Conservation (phyloP, 1,140 invertebrate genomes). For the Micrasema longulum region DNA sequence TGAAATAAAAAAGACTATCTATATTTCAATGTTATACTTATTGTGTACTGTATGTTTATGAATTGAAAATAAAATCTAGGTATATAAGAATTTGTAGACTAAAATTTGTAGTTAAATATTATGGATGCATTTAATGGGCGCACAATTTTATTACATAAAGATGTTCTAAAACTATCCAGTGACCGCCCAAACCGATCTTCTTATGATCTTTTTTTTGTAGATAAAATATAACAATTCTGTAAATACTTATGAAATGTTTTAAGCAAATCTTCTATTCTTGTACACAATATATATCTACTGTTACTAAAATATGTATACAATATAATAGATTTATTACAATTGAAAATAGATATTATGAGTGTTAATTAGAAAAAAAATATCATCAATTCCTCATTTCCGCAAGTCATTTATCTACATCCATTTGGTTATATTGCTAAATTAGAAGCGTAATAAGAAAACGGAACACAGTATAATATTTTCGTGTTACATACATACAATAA, state of each 20-base stretch:
- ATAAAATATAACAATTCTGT: constrained; percentile 25
- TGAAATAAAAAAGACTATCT: no score
- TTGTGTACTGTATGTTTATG: no score
- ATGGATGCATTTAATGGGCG: constrained; percentile 20
- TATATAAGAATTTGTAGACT: no score
- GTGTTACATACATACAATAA: no score
- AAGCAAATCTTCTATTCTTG: constrained; percentile 45
- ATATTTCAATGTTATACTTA: no score
- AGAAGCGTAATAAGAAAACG: no score
- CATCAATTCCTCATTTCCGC: background rate
- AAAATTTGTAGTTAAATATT: no score
- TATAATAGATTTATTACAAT: constrained; percentile 19
- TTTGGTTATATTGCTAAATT: no score
- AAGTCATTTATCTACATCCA: no score
- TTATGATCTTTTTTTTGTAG: constrained; percentile 40
- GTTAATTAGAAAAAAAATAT: background rate
- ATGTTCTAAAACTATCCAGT: constrained; percentile 22
- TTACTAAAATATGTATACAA: constrained; percentile 22
- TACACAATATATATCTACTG: constrained; percentile 37
- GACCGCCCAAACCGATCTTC: constrained; percentile 39
- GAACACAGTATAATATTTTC: no score
- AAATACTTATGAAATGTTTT: constrained; percentile 34
- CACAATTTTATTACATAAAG: constrained; percentile 11
- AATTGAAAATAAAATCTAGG: no score
- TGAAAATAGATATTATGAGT: constrained; percentile 12